Conservation (phyloP, 2,797 vertebrate genomes). For the Jordanella pulchra region DNA sequence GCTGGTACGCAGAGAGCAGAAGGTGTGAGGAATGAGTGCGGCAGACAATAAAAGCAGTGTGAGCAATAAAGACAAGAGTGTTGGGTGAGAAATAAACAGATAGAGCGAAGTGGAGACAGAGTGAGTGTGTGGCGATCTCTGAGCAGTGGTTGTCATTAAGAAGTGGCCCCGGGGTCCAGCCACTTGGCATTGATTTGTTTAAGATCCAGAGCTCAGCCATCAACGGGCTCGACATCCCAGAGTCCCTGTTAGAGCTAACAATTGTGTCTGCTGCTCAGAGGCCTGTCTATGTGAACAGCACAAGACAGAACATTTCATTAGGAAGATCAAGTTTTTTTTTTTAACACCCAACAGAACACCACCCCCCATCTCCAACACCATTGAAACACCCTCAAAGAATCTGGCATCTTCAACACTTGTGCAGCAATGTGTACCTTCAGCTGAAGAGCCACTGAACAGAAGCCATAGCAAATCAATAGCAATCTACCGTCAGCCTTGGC, state of each 20-base stretch:
- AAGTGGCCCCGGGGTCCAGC: conserved; percentile 64
- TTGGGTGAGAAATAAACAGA: conserved; percentile 16
- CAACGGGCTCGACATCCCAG: conserved; percentile 53
- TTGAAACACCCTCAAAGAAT: conserved; percentile 1
- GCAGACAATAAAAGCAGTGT: conserved; percentile 34
- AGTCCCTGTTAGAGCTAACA: conserved; percentile 44
- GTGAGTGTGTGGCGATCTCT: conserved; percentile 40
- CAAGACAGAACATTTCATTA: background rate
- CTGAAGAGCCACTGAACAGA: conserved; percentile 75
- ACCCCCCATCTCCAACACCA: conserved; percentile 13
- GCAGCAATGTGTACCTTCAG: conserved; percentile 15
- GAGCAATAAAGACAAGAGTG: conserved; percentile 30
- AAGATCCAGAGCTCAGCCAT: conserved; percentile 75
- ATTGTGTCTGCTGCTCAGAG: background rate
- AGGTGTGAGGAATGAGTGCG: conserved; percentile 38
- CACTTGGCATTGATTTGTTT: conserved; percentile 79
- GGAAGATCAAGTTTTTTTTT: background rate
- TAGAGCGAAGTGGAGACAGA: conserved; percentile 15
- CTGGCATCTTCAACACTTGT: conserved; percentile 15
- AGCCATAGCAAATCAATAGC: conserved; percentile 80
- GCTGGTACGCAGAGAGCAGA: conserved; percentile 16
- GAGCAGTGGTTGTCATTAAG: conserved; percentile 68
- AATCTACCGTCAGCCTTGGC: conserved; percentile 74
- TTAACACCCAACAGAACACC: background rate
- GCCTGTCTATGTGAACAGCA: conserved; percentile 15